Percentiles rank a stretch among this genome's conserved stretches.
phyloP scores from a whole-genome alignment of 2,888 invertebrate species.

The Trypoxylon attenuatum region DNA sequence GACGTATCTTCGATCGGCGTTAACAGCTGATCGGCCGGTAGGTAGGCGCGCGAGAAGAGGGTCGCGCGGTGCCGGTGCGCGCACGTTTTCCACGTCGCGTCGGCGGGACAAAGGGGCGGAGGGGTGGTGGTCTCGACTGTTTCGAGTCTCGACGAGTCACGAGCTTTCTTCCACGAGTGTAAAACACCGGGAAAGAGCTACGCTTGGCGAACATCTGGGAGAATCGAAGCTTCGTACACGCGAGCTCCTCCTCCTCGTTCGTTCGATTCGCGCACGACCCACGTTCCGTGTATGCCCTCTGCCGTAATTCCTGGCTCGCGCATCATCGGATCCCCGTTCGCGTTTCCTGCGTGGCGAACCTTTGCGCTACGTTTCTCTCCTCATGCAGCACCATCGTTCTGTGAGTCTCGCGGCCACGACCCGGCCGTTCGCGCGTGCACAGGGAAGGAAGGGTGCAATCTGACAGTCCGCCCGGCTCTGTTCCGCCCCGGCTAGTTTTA shows the following conservation, averaged over 20 bases:
- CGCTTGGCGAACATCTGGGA: constrained; percentile 37
- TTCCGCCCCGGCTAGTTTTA: constrained; percentile 30
- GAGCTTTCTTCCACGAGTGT: constrained; percentile 18
- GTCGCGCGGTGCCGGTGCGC: constrained; percentile 12
- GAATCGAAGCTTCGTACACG: constrained; percentile 41
- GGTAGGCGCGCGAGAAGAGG: constrained; percentile 11
- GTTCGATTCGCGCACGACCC: constrained; percentile 4
- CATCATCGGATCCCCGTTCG: constrained; percentile 3
- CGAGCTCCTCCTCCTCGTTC: constrained; percentile 27
- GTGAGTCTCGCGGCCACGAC: no score
- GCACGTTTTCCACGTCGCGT: constrained; percentile 22
- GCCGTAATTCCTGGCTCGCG: constrained; percentile 17
- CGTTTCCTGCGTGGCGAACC: background rate
- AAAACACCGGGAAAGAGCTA: constrained; percentile 32
- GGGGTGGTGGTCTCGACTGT: constrained; percentile 6
- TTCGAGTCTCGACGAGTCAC: constrained; percentile 36
- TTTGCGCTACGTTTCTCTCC: background rate
- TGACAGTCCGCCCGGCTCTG: no score
- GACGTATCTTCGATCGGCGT: constrained; percentile 41
- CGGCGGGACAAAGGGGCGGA: constrained; percentile 24
- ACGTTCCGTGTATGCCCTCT: constrained; percentile 8
- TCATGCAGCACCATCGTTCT: no score
- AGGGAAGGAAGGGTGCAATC: no score
- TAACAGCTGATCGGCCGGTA: constrained; percentile 53
- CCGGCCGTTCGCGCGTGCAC: no score